A percentile compares a stretch with the other conserved stretches of the same genome.
phyloP scores from a whole-genome alignment of 2,113 vertebrate genomes.

The Philantomba maxwellii region DNA sequence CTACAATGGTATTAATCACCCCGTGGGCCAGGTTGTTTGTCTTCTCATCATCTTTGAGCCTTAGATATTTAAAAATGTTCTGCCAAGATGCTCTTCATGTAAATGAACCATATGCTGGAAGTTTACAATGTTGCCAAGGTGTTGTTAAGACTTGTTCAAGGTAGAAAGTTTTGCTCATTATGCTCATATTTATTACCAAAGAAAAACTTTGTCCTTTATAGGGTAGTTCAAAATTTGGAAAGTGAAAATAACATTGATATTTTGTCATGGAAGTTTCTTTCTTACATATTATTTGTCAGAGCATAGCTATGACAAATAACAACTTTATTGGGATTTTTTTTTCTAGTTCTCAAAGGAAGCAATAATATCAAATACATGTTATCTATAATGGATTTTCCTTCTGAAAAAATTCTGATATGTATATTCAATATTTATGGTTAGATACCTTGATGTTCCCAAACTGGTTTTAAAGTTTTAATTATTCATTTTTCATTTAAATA shows the following conservation, averaged over 20 bases:
- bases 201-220: neutral
- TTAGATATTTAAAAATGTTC: slow-evolving; percentile 30
- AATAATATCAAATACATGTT: neutral
- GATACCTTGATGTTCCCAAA: neutral
- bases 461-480: neutral
- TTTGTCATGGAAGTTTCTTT: neutral
- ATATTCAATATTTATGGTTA: neutral
- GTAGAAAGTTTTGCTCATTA: slow-evolving; percentile 24
- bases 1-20: slow-evolving; percentile 45
- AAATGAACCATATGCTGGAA: slow-evolving; percentile 42
- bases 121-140: slow-evolving; percentile 23
- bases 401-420: neutral
- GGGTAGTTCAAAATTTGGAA: neutral
- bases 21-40: neutral
- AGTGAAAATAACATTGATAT: neutral
- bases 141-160: slow-evolving; percentile 19
- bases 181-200: neutral
- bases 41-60: slow-evolving; percentile 39
- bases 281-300: neutral
- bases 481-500: neutral
- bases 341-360: neutral
- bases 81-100: slow-evolving; percentile 44
- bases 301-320: neutral
- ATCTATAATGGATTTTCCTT: neutral
- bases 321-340: neutral